Percentiles rank a stretch among this genome's conserved stretches.
Conservation (phyloP, 2,888 invertebrate genomes). For the Ophioninae sp. region DNA sequence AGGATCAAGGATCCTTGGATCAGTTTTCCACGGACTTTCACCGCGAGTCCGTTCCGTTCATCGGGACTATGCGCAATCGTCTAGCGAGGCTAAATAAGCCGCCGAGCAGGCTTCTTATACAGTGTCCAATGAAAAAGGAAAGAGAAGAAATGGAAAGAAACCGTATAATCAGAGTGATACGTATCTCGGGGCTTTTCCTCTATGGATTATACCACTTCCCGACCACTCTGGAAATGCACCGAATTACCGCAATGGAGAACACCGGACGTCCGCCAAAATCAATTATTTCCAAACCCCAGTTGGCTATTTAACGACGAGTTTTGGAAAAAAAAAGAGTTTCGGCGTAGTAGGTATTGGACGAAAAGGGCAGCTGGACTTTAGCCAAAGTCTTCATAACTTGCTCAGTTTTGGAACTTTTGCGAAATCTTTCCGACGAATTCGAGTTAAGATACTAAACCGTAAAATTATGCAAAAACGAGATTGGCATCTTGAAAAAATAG, state of each 20-base stretch:
- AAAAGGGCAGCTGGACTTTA: too few species aligned
- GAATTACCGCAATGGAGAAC: neutral
- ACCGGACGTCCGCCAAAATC: neutral
- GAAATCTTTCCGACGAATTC: too few species aligned
- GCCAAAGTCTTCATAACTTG: too few species aligned
- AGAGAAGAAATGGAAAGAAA: neutral
- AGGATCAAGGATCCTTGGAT: slow-evolving; percentile 68
- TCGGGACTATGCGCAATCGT: slow-evolving; percentile 54
- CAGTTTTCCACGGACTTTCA: slow-evolving; percentile 72
- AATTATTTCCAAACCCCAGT: too few species aligned
- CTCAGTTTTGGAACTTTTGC: too few species aligned
- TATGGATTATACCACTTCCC: neutral
- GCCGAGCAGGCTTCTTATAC: slow-evolving; percentile 7
- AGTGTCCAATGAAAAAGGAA: neutral
- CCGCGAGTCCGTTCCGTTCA: slow-evolving; percentile 53
- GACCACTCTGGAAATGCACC: neutral
- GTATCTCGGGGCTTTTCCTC: neutral
- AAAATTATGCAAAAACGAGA: too few species aligned
- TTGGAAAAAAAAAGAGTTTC: too few species aligned
- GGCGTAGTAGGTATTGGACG: too few species aligned
- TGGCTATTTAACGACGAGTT: too few species aligned
- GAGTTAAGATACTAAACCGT: too few species aligned
- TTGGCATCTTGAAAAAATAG: too few species aligned
- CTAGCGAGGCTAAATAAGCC: slow-evolving; percentile 29
- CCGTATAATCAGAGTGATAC: neutral